Evolutionary conservation across 1,140 invertebrate species (phyloP), one percentile per base, ranked within the genome.

Genomic region (Ephestia elutella): DNA sequence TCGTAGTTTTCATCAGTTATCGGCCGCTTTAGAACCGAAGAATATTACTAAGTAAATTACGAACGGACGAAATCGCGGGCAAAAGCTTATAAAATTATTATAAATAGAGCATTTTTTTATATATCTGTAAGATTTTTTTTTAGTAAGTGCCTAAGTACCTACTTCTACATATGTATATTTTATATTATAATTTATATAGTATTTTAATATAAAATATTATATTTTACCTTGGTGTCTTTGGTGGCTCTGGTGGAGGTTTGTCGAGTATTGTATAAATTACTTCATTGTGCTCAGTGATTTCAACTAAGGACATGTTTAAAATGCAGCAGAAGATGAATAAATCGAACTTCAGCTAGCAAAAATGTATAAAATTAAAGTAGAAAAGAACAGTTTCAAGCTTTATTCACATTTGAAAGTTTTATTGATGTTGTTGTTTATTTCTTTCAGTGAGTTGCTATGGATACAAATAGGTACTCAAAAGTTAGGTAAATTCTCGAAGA

Each of bases 231-330:
- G 84, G 84, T 20, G 84, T 87, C 55, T 83, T 85, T 5, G 84
- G 84, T 32, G 84, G 82, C 49, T 85, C 82, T 49, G 84, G 84
- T 20, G 82, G 84, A 17, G 84, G 84, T 63, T 85, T 82, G 53
- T 87, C 82, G n/a, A 87, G 70, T 53, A 87, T 85, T 21, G 70
- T 82, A 48, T 85, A 87, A 69, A 87, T 87, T 21, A 80, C 70
- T 81, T 87, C 84, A 59, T 85, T 62, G 53, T 86, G 83, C 1
- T 82, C 49, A 21, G 75, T 57, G 61, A 87, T 84, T 68, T 85
- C 73, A 9, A 87, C 82, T 11, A 87, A 57, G n/a, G 84, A 87
- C 84, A 87, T 81, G 49, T 60, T 57, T 49, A 17, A 44, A 32
- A 57, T 51, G 20, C 8, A 56, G 38, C 19, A 25, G 35, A 30